Evolutionary conservation across 2,888 invertebrate genomes (phyloP), one percentile per base, ranked within the genome.

Genomic region (Mythimna vitellina): DNA sequence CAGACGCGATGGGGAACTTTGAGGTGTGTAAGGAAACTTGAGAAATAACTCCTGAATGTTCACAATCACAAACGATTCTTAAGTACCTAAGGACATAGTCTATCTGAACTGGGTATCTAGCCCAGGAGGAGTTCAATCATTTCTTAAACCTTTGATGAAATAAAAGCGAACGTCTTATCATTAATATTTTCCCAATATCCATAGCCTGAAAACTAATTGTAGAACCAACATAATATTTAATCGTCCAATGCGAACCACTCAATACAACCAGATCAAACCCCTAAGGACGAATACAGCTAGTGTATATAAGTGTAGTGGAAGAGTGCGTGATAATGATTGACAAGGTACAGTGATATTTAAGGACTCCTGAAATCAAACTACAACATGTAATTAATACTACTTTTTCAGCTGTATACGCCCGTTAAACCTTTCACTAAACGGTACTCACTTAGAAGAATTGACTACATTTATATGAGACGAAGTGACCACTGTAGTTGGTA

Each of bases 401-500:
- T 54, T 70, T 65, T 25, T 83, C 76, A 81, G 80, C 80, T 80
- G 80, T 80, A 80, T 80, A 22, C 83, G 80, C 65, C 80, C 80
- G 76, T 80, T 73, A 83, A 66, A 69, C 63, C 22, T 64, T 29
- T 46, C 10, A 64, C 60, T 64, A 25, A 77, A 76, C 71, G 72
- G 82, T 92, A 96, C 96, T 95, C 89, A 96, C 96, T 96, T 96
- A 92, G 95, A 92, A 78, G 95, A 95, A 95, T 95, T 96, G 91
- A 96, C 94, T 95, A 96, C 93, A 89, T 96, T 96, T 91, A 96
- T 95, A 93, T 96, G 92, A 88, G 96, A 95, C 86, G 96, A 94
- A 87, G 96, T 95, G 92, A 96, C 94, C 89, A 95, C 95, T 92
- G 96, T 95, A 82, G 96, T 95, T 79, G 96, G 95, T 93, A 96